phyloP scores from a whole-genome alignment of 1,140 invertebrate species.

The Drosophila persimilis region DNA sequence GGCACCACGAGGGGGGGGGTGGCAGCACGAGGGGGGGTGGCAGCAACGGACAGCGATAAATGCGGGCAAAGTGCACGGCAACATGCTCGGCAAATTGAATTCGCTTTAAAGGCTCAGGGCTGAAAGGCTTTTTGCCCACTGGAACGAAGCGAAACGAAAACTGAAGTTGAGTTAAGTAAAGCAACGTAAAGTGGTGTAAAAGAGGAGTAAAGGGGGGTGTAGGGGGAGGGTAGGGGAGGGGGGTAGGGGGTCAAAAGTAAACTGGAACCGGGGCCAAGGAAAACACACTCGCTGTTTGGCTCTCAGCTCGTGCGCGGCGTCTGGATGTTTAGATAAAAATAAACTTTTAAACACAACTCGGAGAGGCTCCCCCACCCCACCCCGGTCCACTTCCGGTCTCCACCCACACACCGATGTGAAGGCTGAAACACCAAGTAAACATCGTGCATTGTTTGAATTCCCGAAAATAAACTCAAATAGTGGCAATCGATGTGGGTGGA shows the following conservation, averaged over 20 bases:
- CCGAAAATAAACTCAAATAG: constrained; percentile 61
- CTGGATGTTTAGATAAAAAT: constrained; percentile 58
- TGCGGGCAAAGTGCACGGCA: constrained; percentile 57
- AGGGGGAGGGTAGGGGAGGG: too few species aligned
- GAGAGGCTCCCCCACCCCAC: neutral
- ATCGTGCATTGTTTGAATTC: constrained; percentile 9
- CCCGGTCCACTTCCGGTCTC: too few species aligned
- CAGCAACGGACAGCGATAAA: constrained; percentile 39
- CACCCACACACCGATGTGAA: constrained; percentile 33
- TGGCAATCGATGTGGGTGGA: constrained; percentile 47
- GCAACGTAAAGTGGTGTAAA: constrained; percentile 24
- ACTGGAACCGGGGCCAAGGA: constrained; percentile 29
- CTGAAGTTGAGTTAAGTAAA: constrained; percentile 25
- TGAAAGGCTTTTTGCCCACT: constrained; percentile 47
- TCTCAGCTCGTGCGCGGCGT: constrained; percentile 12
- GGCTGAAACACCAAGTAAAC: constrained; percentile 51
- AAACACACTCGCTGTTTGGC: constrained; percentile 24
- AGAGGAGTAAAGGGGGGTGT: constrained; percentile 34
- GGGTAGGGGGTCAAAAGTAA: constrained; percentile 17
- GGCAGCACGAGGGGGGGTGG: constrained; percentile 20
- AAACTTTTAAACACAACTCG: constrained; percentile 37
- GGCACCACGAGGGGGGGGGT: neutral
- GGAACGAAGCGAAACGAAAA: neutral
- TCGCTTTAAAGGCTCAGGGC: constrained; percentile 44
- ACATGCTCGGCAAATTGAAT: constrained; percentile 54